A percentile compares a stretch with the other conserved stretches of the same genome.
These are phyloP conservation scores for Petrolisthes cinctipes DNA, from an alignment of 2,888 invertebrate genomes.

Conservation along the genomic window DNA sequence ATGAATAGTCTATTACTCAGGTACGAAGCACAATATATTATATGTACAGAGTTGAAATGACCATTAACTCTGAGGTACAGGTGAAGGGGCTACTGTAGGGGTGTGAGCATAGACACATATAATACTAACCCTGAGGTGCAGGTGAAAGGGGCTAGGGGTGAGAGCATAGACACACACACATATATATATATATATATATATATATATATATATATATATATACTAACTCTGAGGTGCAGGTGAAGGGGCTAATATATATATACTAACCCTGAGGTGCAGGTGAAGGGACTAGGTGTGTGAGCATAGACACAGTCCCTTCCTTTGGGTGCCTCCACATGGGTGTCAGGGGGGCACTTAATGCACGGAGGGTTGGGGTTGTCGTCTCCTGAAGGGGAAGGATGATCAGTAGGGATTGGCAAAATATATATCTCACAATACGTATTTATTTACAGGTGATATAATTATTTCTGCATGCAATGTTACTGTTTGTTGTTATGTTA, in stretches of 20 bases:
- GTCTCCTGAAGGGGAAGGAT: not conserved
- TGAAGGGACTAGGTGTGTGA: conserved; percentile 29
- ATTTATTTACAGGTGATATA: not conserved
- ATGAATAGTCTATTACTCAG: too few species aligned
- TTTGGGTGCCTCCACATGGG: conserved; percentile 36
- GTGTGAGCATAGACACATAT: conserved; percentile 37
- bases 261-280: conserved; percentile 38
- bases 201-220: conserved; percentile 1
- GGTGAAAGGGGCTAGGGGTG: conserved; percentile 29
- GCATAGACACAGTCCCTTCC: conserved; percentile 44
- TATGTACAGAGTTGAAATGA: not conserved
- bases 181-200: conserved; percentile 18
- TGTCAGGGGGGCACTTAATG: conserved; percentile 49
- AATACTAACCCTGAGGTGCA: conserved; percentile 33
- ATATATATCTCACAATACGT: not conserved
- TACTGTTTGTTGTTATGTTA: not conserved
- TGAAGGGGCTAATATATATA: conserved; percentile 15
- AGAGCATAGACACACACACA: conserved; percentile 39
- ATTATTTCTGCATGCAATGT: too few species aligned
- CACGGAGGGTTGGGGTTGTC: conserved; percentile 7
- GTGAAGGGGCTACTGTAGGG: conserved; percentile 26
- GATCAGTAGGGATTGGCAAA: not conserved
- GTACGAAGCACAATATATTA: too few species aligned
- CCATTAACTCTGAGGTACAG: conserved; percentile 38
- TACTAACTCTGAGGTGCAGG: conserved; percentile 35